Base-by-base conservation (phyloP, 2,113 vertebrate genomes). In the Corythoichthys haematopterus region DNA sequence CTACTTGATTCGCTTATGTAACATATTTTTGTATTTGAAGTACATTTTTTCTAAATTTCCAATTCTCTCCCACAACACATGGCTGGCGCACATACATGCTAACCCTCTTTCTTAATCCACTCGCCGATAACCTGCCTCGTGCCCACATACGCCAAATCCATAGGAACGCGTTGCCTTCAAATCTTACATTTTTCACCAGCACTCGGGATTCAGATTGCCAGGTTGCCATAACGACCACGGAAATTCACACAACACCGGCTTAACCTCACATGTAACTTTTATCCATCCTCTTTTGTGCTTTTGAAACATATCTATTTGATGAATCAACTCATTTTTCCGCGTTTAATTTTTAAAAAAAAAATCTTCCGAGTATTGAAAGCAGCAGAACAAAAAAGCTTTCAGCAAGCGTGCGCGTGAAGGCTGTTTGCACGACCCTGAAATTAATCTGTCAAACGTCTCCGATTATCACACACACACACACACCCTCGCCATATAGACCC, bases 371-470 rank as follows among this genome's bases (percentile, higher is more conserved):
- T 62, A 69, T 65, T 57, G 2, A 69, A 75, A n/a, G 64, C 69
- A 36, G 14, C 47, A 51, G 15, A 65, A 65, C 43, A 71, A 64
- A 57, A 59, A 36, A 36, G 12, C 53, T 4, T 65, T 64, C 52
- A 47, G 4, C 50, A 35, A 16, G 11, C 52, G 35, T 61, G 65
- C 48, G 63, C 53, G 61, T 65, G 71, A 59, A 60, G 66, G 40
- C 70, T 77, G 81, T 82, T 77, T 57, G 55, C 15, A 69, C 69
- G 40, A 68, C 67, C 72, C 64, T 63, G 40, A 85, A 87, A 87
- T 85, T 70, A 89, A 83, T 84, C 73, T 84, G 85, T 84, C 83
- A 87, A 72, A 75, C 74, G 68, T 71, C 63, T 57, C 72, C 88
- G 80, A 87, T 83, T 82, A 87, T 87, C 84, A 75, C 8, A 9